Conservation (phyloP, 1,140 invertebrate genomes). For the Muscidifurax raptorellus region DNA sequence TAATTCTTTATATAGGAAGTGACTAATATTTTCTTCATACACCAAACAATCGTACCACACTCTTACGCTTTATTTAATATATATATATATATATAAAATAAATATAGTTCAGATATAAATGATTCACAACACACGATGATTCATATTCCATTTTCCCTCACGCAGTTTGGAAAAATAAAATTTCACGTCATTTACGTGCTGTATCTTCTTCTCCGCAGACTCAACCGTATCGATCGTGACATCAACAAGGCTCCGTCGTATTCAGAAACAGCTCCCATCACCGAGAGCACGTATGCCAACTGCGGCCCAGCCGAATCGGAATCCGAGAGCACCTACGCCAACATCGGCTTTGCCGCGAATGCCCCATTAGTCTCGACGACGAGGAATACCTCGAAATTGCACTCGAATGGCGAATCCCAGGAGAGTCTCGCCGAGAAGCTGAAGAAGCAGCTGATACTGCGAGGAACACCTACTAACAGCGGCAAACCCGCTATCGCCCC, state of each 20-base stretch:
- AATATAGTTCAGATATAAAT: too few species aligned
- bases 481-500: constrained; percentile 54
- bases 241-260: neutral
- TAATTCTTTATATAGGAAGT: too few species aligned
- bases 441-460: constrained; percentile 60
- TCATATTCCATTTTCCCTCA: too few species aligned
- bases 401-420: constrained; percentile 28
- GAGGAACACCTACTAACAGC: constrained; percentile 51
- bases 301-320: constrained; percentile 51
- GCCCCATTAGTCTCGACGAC: neutral
- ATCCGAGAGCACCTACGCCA: constrained; percentile 63
- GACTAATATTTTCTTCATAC: too few species aligned
- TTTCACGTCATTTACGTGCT: neutral
- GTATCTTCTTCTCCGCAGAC: neutral
- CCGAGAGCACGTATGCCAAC: constrained; percentile 65
- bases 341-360: constrained; percentile 51
- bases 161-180: neutral
- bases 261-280: neutral
- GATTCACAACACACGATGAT: neutral
- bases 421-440: constrained; percentile 63
- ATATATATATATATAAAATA: too few species aligned
- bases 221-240: neutral
- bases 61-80: too few species aligned
- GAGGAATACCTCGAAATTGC: constrained; percentile 56
- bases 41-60: too few species aligned